Base-by-base conservation (phyloP, 2,888 invertebrate genomes). In the Eurytoma adleriae region DNA sequence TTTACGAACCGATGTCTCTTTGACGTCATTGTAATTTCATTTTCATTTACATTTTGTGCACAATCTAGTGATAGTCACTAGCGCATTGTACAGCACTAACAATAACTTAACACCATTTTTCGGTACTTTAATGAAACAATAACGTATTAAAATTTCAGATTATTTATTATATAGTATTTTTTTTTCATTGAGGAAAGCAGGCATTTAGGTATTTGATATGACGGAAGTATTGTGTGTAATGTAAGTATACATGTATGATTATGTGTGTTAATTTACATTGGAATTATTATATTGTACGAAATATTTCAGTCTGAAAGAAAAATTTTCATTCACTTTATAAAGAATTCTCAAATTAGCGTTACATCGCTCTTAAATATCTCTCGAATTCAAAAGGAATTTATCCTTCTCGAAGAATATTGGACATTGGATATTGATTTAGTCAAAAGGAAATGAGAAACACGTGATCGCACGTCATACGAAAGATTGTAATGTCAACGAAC, bases 181-280 rank as follows among this genome's bases (percentile, higher is more conserved):
- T 52, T 59, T 14, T 66, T 16, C 27, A 3, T 68, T 57, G 27
- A 66, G 30, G 30, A 71, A 81, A 74, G 70, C 61, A 80, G 80
- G 77, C 80, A 77, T 62, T 81, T 57, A 50, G 71, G 57, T 78
- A 81, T 48, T 75, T 82, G 81, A 82, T 82, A 82, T 82, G 81
- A 59, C 66, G 56, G 71, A 67, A 48, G 67, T 64, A 48, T 76
- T 61, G 59, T 76, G 40, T 40, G 40, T 40, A 10, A 40, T 68
- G n/a, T 72, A 68, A 69, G 72, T 75, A 54, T 81, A 75, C 40
- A 67, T 30, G 24, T 62, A 59, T 76, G 75, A 79, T 76, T 79
- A 82, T 79, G 75, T 62, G 71, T 66, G 40, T 72, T 64, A n/a
- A 18, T 40, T 18, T 74, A 62, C 67, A 20, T 78, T 66, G 18